These are phyloP conservation scores for Taenaris catops DNA, from an alignment of 2,888 invertebrate species.

Conservation along the genomic window DNA sequence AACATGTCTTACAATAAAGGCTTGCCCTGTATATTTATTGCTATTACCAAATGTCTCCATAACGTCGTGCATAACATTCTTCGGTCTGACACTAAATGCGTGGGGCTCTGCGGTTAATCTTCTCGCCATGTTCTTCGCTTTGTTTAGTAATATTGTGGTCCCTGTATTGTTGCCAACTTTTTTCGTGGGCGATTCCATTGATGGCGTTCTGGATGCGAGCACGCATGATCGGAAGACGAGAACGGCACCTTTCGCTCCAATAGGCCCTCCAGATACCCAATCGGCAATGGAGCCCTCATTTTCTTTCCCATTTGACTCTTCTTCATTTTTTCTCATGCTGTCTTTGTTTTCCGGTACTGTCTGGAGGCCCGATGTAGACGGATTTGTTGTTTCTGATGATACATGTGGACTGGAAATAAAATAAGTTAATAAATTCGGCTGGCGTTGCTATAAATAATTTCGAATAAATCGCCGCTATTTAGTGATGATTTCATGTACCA, in stretches of 20 bases:
- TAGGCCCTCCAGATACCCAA: slow-evolving; percentile 80
- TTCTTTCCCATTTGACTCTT: slow-evolving; percentile 45
- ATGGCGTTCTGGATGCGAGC: slow-evolving; percentile 67
- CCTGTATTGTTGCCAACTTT: slow-evolving; percentile 63
- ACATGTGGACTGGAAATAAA: slow-evolving; percentile 68
- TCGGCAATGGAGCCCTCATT: slow-evolving; percentile 55
- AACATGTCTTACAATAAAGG: slow-evolving; percentile 61
- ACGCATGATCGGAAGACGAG: slow-evolving; percentile 84
- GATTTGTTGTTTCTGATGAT: slow-evolving; percentile 63
- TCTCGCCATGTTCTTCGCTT: slow-evolving; percentile 68
- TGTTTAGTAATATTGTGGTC: slow-evolving; percentile 60
- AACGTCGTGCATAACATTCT: slow-evolving; percentile 71
- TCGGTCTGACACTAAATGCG: slow-evolving; percentile 55
- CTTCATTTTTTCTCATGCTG: slow-evolving; percentile 68
- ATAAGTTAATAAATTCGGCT: too few relatives aligned
- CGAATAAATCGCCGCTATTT: too few relatives aligned
- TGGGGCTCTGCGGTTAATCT: slow-evolving; percentile 65
- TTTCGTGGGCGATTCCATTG: slow-evolving; percentile 66
- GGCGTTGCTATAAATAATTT: too few relatives aligned
- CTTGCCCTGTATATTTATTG: slow-evolving; percentile 45
- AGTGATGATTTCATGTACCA: too few relatives aligned
- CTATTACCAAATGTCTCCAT: slow-evolving; percentile 67
- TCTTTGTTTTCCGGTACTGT: slow-evolving; percentile 36
- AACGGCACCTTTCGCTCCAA: slow-evolving; percentile 83
- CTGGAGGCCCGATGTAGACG: slow-evolving; percentile 71